Evolutionary conservation across 37 sponge, comb jelly and placozoan species (phyloP).

Genomic region (Mnemiopsis leidyi): DNA sequence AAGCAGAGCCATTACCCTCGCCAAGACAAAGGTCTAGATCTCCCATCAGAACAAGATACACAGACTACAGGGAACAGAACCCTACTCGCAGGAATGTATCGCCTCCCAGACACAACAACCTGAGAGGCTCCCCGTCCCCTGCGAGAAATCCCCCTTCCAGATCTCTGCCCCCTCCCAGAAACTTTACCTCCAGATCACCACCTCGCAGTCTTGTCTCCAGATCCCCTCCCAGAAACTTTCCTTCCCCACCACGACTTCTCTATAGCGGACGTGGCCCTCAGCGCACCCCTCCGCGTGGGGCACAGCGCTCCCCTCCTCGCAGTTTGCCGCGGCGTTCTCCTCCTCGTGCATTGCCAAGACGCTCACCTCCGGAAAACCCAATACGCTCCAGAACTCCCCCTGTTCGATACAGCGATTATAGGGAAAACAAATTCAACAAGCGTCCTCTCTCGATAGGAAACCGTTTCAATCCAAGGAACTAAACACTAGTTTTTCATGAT

Average conservation of each 20-base stretch:
- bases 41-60: not conserved
- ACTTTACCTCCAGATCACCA: not conserved
- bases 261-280: not conserved
- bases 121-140: not conserved
- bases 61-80: not conserved
- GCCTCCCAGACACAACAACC: not conserved
- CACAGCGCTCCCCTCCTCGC: not conserved
- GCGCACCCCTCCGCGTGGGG: not conserved
- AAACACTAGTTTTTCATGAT: too few species aligned
- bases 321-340: not conserved
- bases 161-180: not conserved
- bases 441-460: not conserved
- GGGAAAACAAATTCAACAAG: not conserved
- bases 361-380: not conserved
- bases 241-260: not conserved
- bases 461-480: not conserved
- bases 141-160: not conserved
- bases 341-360: not conserved
- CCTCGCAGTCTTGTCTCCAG: not conserved
- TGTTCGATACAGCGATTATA: not conserved
- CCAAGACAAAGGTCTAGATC: conserved; percentile 7
- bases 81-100: not conserved
- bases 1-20: not conserved
- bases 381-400: not conserved
- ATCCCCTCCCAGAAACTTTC: not conserved